Evolutionary conservation across 2,113 vertebrate species (phyloP).

Genomic region (Coracopsis vasa): DNA sequence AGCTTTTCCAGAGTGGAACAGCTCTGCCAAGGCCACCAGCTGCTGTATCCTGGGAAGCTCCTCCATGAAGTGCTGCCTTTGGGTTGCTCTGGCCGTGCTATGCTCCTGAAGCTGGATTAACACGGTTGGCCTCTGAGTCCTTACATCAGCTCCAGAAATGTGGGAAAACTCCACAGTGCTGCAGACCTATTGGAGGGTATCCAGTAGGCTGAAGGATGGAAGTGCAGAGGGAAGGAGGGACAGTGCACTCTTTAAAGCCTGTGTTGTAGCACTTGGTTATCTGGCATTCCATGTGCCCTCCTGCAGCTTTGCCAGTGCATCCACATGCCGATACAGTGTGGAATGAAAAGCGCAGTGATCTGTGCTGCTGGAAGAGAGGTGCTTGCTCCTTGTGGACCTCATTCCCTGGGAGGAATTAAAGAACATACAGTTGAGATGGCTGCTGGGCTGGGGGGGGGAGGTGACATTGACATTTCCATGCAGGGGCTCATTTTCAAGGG

Average conservation of each 20-base stretch:
- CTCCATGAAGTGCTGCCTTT: not conserved
- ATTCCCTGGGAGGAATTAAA: not conserved
- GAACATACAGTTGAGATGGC: rapidly evolving
- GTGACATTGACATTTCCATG: rapidly evolving
- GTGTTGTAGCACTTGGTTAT: not conserved
- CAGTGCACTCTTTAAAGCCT: not conserved
- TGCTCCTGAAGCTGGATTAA: not conserved
- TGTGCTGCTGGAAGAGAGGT: not conserved
- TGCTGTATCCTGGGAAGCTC: not conserved
- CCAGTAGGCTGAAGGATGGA: not conserved
- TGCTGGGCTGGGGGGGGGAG: not conserved
- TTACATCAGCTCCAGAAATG: not conserved
- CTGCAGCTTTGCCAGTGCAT: not conserved
- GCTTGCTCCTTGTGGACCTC: not conserved
- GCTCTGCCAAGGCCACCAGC: not conserved
- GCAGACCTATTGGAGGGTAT: not conserved
- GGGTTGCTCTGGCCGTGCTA: not conserved
- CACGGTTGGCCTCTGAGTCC: not conserved
- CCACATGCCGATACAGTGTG: rapidly evolving
- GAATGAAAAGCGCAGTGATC: not conserved
- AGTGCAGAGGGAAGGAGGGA: not conserved
- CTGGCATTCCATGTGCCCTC: not conserved
- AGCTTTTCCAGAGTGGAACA: not conserved
- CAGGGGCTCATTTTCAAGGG: not conserved
- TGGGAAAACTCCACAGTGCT: not conserved